Base-by-base conservation (phyloP, 2,888 invertebrate species). In the Torymus auratus region DNA sequence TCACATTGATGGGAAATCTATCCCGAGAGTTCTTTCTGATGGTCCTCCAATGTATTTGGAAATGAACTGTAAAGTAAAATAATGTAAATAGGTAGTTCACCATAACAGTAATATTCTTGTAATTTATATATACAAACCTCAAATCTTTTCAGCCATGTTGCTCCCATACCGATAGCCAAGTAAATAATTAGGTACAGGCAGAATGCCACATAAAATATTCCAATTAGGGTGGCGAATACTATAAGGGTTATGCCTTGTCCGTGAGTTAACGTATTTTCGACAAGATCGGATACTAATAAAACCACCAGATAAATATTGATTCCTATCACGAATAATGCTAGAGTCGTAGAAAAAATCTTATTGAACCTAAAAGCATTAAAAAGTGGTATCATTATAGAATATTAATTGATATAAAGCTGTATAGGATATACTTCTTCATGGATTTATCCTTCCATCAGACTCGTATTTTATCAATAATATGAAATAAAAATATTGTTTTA, bases 141-240 rank as follows among this genome's bases (percentile, higher is more conserved):
- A 55, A 56, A 28, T 12, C n/a, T 56, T 2, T 65, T 78, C 4
- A 78, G 12, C 20, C 13, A 17, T 2, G 72, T 78, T 14, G 78
- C 78, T 17, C 78, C 78, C 78, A 78, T 72, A 14, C 53, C 64
- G 13, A 78, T 68, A 13, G 72, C 61, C 2, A 78, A 28, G 41
- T 78, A 73, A 17, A 78, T 73, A 15, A 68, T 7, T 13, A 78
- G 72, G 17, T 78, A 78, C 13, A 78, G n/a, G 28, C 78, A 78
- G 28, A 72, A 72, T 11, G 68, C 4, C 0, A 77, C 55, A 11
- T 77, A 77, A 20, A 73, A 67, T 1, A 78, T 10, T 15, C 55
- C 67, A 0, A 70, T 10, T 17, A 78, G 10, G 2, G 10, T 50
- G 3, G 7, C 41, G 7, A 41, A 41, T 41, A 41, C 7, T 10